These are phyloP conservation scores for Dinocampus coccinellae DNA, from an alignment of 2,888 invertebrate species.

Conservation along the genomic window DNA sequence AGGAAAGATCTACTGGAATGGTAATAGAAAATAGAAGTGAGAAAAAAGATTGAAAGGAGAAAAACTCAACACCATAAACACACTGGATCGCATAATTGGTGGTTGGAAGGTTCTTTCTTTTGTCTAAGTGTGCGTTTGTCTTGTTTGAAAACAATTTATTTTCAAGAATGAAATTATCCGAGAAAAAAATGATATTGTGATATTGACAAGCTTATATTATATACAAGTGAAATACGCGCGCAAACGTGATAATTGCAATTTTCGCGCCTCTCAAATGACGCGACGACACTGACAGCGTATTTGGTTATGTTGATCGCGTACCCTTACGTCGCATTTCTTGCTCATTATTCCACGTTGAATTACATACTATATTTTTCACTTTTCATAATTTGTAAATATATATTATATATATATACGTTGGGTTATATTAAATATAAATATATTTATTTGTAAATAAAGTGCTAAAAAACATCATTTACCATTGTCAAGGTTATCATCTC, in stretches of 20 bases:
- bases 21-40: constrained; percentile 12
- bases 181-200: not conserved
- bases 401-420: not conserved
- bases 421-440: not conserved
- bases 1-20: constrained; percentile 12
- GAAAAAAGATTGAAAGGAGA: constrained; percentile 37
- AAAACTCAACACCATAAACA: constrained; percentile 53
- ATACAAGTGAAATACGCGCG: constrained; percentile 20
- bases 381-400: not conserved
- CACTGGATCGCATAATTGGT: constrained; percentile 42
- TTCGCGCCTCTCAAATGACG: constrained; percentile 57
- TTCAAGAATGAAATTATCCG: not conserved
- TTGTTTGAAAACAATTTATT: not conserved
- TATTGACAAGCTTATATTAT: not conserved
- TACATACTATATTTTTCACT: not conserved
- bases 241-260: constrained; percentile 45
- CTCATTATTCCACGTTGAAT: constrained; percentile 15
- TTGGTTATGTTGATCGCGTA: constrained; percentile 51
- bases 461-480: constrained; percentile 20
- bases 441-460: constrained; percentile 7
- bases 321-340: constrained; percentile 46
- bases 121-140: constrained; percentile 23
- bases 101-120: constrained; percentile 25
- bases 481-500: constrained; percentile 53
- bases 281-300: constrained; percentile 53